Conservation (phyloP, 2,113 vertebrate species). For the Pholis gunnellus region DNA sequence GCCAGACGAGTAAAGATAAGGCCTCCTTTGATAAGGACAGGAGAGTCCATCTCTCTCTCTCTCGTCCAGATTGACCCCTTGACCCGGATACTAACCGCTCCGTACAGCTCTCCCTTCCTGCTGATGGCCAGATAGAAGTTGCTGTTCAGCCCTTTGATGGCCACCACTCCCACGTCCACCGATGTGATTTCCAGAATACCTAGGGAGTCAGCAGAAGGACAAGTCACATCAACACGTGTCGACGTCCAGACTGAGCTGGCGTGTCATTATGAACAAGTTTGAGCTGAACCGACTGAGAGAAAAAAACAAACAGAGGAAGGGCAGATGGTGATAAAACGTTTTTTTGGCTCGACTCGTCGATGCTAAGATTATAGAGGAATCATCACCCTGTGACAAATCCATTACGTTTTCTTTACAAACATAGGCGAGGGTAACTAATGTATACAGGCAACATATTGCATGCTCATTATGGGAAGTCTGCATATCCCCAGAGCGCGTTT, state of each 20-base stretch:
- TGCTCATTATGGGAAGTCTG: constrained; percentile 35
- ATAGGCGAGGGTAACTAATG: neutral
- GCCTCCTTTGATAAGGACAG: constrained; percentile 32
- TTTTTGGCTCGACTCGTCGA: neutral
- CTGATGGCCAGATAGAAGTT: constrained; percentile 98
- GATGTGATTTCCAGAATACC: constrained; percentile 97
- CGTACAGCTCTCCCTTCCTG: constrained; percentile 95
- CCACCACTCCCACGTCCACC: constrained; percentile 96
- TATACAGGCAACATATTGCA: constrained; percentile 3
- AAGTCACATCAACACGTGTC: neutral
- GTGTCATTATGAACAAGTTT: neutral
- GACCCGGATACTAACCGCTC: constrained; percentile 91
- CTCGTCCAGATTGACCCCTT: constrained; percentile 62
- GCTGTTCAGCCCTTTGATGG: constrained; percentile 94
- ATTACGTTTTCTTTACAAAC: neutral
- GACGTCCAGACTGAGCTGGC: neutral
- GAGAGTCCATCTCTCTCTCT: constrained; percentile 58
- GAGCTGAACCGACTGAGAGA: neutral
- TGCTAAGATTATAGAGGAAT: constrained; percentile 7
- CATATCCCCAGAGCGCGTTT: constrained; percentile 43
- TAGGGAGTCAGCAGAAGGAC: constrained; percentile 71
- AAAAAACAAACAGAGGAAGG: neutral
- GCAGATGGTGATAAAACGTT: neutral
- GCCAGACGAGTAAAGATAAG: constrained; percentile 59
- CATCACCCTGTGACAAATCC: neutral